Evolutionary conservation across 1,140 invertebrate species (phyloP).

Genomic region (Ips typographus): DNA sequence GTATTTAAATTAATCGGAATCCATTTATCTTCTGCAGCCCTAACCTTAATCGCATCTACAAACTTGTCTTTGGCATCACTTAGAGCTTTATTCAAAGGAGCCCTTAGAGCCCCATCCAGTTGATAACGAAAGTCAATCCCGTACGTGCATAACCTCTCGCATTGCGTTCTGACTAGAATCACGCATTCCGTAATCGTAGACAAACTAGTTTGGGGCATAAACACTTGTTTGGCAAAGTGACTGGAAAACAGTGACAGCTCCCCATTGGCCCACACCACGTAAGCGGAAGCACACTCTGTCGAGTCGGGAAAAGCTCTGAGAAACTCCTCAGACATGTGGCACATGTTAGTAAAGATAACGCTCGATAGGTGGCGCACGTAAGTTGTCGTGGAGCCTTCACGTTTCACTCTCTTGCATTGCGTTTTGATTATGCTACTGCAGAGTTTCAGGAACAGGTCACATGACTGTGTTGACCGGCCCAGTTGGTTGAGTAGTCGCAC

Average conservation of each 20-base stretch:
- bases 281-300: conserved; percentile 74
- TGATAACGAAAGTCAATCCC: conserved; percentile 79
- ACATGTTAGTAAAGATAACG: conserved; percentile 86
- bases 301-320: conserved; percentile 75
- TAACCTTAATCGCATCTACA: conserved; percentile 70
- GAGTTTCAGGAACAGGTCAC: conserved; percentile 83
- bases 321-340: conserved; percentile 86
- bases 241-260: conserved; percentile 82
- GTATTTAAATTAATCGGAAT: conserved; percentile 67
- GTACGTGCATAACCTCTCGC: conserved; percentile 59
- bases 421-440: conserved; percentile 81
- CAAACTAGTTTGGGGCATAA: conserved; percentile 84
- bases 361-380: conserved; percentile 84
- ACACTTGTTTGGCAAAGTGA: conserved; percentile 86
- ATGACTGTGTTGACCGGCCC: conserved; percentile 76
- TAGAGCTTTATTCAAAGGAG: conserved; percentile 62
- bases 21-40: conserved; percentile 72
- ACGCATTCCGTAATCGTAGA: conserved; percentile 87
- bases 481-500: conserved; percentile 86
- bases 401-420: conserved; percentile 77
- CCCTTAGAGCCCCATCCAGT: conserved; percentile 68
- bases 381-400: conserved; percentile 81
- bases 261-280: conserved; percentile 87
- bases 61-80: conserved; percentile 72
- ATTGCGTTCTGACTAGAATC: conserved; percentile 48